Percentiles rank a stretch among this genome's conserved stretches.
These are phyloP conservation scores for Coptodon rendalli DNA, from an alignment of 2,113 vertebrate species.

Conservation along the genomic window DNA sequence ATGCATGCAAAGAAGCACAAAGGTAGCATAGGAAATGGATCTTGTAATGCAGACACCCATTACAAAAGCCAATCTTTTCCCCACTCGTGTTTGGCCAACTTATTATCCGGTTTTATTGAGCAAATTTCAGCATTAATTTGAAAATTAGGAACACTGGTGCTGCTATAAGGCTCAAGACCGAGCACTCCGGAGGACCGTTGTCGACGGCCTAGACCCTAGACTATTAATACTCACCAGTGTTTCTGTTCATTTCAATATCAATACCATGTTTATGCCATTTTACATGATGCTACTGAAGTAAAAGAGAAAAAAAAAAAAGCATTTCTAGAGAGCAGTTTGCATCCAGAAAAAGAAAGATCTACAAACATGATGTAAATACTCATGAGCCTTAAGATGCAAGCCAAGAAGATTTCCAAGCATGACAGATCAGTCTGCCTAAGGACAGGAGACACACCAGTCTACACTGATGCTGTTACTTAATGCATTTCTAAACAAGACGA, in stretches of 20 bases:
- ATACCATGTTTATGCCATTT: background rate
- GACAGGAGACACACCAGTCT: background rate
- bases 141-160: background rate
- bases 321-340: background rate
- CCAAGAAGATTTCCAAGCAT: background rate
- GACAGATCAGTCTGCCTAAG: background rate
- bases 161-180: background rate
- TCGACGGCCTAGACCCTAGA: background rate
- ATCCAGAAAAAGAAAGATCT: background rate
- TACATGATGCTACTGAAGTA: background rate
- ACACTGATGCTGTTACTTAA: background rate
- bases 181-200: background rate
- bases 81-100: background rate
- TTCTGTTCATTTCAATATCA: background rate
- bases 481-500: conserved; percentile 18
- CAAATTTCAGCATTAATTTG: background rate
- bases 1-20: conserved; percentile 1
- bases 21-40: background rate
- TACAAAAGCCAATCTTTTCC: background rate
- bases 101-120: background rate
- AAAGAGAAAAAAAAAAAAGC: background rate
- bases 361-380: background rate
- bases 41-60: background rate
- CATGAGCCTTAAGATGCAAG: background rate
- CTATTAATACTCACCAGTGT: background rate